Conservation (phyloP, 2,888 invertebrate species). For the Clunio marinus region DNA sequence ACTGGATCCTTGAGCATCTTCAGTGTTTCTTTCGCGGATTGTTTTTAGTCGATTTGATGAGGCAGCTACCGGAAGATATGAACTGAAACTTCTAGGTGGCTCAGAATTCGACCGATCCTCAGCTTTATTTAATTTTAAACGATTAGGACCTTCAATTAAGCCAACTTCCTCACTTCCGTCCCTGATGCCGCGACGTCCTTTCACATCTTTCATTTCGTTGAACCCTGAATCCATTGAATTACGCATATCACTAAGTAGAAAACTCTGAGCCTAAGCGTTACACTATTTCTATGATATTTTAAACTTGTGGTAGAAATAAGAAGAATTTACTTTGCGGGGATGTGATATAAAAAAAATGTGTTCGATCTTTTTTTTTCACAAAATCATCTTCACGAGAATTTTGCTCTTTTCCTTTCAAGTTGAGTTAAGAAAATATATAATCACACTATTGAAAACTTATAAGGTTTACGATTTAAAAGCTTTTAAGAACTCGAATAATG, state of each 20-base stretch:
- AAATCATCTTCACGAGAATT: not conserved
- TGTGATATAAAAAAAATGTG: conserved; percentile 25
- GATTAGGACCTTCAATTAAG: conserved; percentile 12
- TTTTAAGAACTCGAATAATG: no score
- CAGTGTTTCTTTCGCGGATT: conserved; percentile 14
- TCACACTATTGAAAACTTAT: no score
- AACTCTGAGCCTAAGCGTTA: not conserved
- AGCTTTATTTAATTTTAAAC: conserved; percentile 14
- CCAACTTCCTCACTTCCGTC: conserved; percentile 7
- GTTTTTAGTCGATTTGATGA: conserved; percentile 22
- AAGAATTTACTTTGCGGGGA: conserved; percentile 27
- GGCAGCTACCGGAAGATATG: conserved; percentile 10
- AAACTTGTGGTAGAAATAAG: conserved; percentile 13
- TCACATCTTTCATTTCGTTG: conserved; percentile 41
- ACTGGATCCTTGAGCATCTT: not conserved
- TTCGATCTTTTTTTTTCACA: no score
- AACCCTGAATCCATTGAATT: conserved; percentile 42
- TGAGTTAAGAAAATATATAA: no score
- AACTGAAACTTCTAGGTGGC: not conserved
- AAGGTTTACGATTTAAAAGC: no score
- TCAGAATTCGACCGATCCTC: conserved; percentile 30
- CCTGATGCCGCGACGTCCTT: conserved; percentile 24
- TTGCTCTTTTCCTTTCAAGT: not conserved
- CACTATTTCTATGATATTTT: conserved; percentile 4
- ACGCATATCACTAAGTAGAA: conserved; percentile 41